Evolutionary conservation across 2,797 vertebrate species (phyloP).

Genomic region (Syngnathus rostellatus): DNA sequence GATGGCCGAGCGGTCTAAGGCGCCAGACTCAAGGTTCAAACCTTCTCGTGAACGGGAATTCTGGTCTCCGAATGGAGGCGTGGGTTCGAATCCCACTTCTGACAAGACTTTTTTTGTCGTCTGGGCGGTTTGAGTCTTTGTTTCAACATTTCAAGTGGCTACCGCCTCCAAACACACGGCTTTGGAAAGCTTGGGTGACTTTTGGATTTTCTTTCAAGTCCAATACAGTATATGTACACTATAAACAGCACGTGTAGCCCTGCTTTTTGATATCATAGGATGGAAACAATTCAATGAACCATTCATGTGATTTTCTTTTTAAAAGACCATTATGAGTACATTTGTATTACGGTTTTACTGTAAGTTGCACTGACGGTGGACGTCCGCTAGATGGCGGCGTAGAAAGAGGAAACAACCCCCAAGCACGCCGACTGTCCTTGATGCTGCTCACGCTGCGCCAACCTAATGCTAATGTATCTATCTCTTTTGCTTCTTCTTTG

Average conservation of each 20-base stretch:
- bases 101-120: neutral
- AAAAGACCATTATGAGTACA: too few relatives aligned
- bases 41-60: neutral
- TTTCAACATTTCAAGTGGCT: neutral
- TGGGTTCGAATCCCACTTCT: constrained; percentile 11
- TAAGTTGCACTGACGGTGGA: neutral
- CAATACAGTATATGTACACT: too few relatives aligned
- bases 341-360: too few relatives aligned
- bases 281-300: too few relatives aligned
- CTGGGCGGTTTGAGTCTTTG: too few relatives aligned
- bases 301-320: too few relatives aligned
- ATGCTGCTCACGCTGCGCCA: neutral
- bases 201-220: neutral
- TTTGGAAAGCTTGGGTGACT: neutral
- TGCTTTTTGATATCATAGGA: too few relatives aligned
- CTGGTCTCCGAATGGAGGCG: constrained; percentile 11
- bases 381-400: neutral
- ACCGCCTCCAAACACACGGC: neutral
- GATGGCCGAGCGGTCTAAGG: constrained; percentile 11
- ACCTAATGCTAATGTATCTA: too few relatives aligned
- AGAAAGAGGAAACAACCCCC: neutral
- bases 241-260: too few relatives aligned
- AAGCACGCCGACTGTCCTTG: too few relatives aligned
- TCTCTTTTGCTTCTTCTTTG: neutral
- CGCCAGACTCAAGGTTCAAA: constrained; percentile 9